Evolutionary conservation across 2,888 invertebrate genomes (phyloP).

Genomic region (Ceriagrion tenellum): DNA sequence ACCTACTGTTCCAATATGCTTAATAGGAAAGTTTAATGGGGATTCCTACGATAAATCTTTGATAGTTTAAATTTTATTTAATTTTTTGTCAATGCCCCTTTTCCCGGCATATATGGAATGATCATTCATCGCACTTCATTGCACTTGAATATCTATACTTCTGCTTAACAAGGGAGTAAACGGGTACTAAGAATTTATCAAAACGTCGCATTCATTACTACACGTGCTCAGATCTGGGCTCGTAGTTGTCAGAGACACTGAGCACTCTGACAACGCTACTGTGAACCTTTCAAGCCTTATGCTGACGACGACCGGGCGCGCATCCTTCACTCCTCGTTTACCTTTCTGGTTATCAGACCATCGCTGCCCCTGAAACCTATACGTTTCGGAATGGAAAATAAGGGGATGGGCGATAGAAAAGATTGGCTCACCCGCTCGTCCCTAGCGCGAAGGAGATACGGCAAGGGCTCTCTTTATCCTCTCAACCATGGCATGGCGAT

Average conservation of each 20-base stretch:
- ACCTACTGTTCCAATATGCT: no score
- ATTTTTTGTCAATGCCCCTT: no score
- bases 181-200: background rate
- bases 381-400: background rate
- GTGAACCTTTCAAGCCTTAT: background rate
- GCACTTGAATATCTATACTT: no score
- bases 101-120: no score
- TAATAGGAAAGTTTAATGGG: no score
- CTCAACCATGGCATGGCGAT: background rate
- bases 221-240: background rate
- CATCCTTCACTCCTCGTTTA: slow-evolving; percentile 1
- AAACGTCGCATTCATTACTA: background rate
- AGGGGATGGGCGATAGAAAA: background rate
- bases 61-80: no score
- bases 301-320: background rate
- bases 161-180: background rate
- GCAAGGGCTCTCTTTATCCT: background rate
- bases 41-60: no score
- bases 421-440: background rate
- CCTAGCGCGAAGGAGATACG: background rate
- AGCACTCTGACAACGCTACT: background rate
- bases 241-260: background rate
- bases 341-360: background rate
- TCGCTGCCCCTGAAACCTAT: background rate
- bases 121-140: no score